A percentile compares a stretch with the other conserved stretches of the same genome.
Evolutionary conservation across 2,113 vertebrate genomes (phyloP).

Genomic region (Marmota monax): DNA sequence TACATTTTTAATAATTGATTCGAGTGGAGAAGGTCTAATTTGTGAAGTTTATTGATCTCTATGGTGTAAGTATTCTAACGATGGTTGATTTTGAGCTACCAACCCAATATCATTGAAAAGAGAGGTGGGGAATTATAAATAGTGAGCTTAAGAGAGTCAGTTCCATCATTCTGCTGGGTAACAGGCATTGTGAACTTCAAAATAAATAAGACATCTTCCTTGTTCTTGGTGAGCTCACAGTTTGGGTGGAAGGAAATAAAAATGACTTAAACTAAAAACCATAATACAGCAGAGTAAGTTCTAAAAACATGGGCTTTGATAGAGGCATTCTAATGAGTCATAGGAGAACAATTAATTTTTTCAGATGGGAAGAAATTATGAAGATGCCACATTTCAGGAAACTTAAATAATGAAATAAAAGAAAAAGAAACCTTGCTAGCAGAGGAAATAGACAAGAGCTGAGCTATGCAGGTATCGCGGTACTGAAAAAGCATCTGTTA

Average conservation of each 20-base stretch:
- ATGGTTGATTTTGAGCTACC: not conserved
- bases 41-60: not conserved
- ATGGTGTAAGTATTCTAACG: fast-evolving
- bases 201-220: not conserved
- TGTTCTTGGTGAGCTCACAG: not conserved
- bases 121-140: not conserved
- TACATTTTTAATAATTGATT: not conserved
- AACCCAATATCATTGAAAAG: too few relatives aligned
- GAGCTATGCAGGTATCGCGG: not conserved
- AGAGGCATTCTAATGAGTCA: not conserved
- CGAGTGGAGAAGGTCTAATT: not conserved
- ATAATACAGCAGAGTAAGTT: not conserved
- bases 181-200: not conserved
- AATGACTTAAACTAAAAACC: not conserved
- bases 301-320: not conserved
- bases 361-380: not conserved
- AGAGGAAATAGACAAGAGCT: not conserved
- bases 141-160: not conserved
- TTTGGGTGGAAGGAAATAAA: not conserved
- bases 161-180: not conserved
- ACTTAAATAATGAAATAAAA: not conserved
- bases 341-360: not conserved
- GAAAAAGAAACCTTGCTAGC: not conserved
- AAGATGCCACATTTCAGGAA: not conserved
- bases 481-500: not conserved